Base-by-base conservation (phyloP, 2,888 invertebrate genomes). In the Agrenia bidenticulata region DNA sequence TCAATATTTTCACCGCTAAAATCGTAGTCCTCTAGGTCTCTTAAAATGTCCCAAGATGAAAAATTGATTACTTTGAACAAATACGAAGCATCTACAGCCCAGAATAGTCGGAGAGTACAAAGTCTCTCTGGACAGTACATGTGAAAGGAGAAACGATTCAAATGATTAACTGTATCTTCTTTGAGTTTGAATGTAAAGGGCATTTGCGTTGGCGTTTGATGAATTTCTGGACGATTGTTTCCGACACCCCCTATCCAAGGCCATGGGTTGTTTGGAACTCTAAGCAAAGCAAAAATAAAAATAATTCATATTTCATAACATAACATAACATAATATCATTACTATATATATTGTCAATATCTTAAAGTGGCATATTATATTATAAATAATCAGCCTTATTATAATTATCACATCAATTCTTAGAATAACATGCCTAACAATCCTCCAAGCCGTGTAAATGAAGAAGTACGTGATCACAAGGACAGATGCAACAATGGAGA, bases 341-440 rank as follows among this genome's bases (percentile, higher is more conserved):
- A n/a, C n/a, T n/a, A n/a, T n/a, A n/a, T n/a, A n/a, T n/a, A n/a
- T n/a, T n/a, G n/a, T n/a, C n/a, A n/a, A n/a, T n/a, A n/a, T n/a
- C n/a, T n/a, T n/a, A n/a, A n/a, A n/a, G n/a, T n/a, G n/a, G n/a
- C n/a, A n/a, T n/a, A n/a, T n/a, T n/a, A n/a, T n/a, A n/a, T n/a
- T n/a, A n/a, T n/a, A n/a, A n/a, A n/a, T n/a, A n/a, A n/a, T n/a
- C n/a, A n/a, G n/a, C n/a, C n/a, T n/a, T n/a, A n/a, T n/a, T n/a
- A n/a, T n/a, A n/a, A n/a, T n/a, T n/a, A n/a, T n/a, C n/a, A n/a
- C n/a, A n/a, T n/a, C n/a, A n/a, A n/a, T n/a, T n/a, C n/a, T n/a
- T n/a, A n/a, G n/a, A n/a, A n/a, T n/a, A n/a, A n/a, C 64, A 64
- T 63, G 72, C 74, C 68, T 67, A 2, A 65, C 62, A 24, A 74